Evolutionary conservation across 2,797 vertebrate genomes (phyloP), one percentile per base, ranked within the genome.

Genomic region (Cyclopterus lumpus): DNA sequence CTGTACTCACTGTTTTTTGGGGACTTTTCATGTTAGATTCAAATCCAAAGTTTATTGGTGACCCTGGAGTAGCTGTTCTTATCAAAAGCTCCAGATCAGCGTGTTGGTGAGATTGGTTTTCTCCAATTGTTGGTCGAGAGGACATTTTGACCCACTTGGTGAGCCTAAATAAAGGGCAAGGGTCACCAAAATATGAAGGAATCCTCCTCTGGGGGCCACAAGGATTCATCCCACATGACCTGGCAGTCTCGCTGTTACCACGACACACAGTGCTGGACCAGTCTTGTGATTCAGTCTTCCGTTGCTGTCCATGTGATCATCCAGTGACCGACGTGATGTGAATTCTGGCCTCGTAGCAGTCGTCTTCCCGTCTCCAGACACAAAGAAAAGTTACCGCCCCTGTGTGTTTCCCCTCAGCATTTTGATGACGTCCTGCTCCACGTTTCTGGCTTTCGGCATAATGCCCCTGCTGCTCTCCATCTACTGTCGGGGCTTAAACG

Each of bases 381-480:
- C 26, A 48, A 6, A 8, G 40, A 10, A n/a, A 10, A 5, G 6
- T n/a, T n/a, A 18, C 18, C 46, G 8, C 1, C 1, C 2, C 3
- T 36, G 28, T 40, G 26, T 62, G 30, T n/a, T 74, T 57, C 38
- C 60, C 53, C 68, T 48, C 85, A 97, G 96, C 80, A 93, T 96
- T 2, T 85, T 96, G 85, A 96, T 96, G 96, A 97, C 96, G 0
- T 81, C 92, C 12, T 96, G 93, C 76, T 97, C 95, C 64, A 95
- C 90, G 0, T 22, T 95, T 68, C 80, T 93, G 85, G 95, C 95
- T 32, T 84, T 95, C 79, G 96, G 92, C 67, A 91, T 96, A 94
- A 96, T 96, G 95, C 95, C 96, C n/a, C 93, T 97, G 69, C 92
- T 96, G 62, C 89, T 97, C 26, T 94, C 89, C 76, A 1, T 97